Conservation (phyloP, 2,888 invertebrate species). For the Ptychoptera contaminata region DNA sequence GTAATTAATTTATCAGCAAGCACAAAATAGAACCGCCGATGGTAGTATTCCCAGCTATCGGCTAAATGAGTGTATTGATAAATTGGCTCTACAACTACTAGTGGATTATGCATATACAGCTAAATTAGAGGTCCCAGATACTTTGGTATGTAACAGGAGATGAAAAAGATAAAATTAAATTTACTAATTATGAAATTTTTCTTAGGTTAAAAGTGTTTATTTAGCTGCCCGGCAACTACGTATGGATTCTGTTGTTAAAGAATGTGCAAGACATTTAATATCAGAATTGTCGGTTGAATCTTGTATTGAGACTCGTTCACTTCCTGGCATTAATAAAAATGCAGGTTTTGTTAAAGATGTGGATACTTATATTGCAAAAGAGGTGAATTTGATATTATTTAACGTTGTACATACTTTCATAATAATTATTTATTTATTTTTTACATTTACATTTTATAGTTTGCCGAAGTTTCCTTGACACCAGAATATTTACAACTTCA, state of each 20-base stretch:
- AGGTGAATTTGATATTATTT: constrained; percentile 33
- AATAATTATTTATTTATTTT: constrained; percentile 3
- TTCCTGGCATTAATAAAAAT: constrained; percentile 43
- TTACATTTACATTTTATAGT: constrained; percentile 29
- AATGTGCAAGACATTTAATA: constrained; percentile 54
- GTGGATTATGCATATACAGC: constrained; percentile 76
- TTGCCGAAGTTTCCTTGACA: constrained; percentile 38
- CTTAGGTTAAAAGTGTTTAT: constrained; percentile 51
- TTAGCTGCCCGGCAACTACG: constrained; percentile 62
- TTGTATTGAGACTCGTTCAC: constrained; percentile 41
- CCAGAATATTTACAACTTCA: constrained; percentile 32
- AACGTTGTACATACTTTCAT: not conserved
- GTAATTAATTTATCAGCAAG: not conserved
- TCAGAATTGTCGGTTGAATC: constrained; percentile 44
- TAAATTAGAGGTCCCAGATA: constrained; percentile 36
- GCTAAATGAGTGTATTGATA: constrained; percentile 46
- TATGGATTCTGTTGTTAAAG: constrained; percentile 54
- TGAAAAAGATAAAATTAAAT: constrained; percentile 1
- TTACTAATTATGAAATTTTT: constrained; percentile 16
- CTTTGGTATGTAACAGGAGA: constrained; percentile 23
- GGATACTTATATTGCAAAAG: constrained; percentile 51
- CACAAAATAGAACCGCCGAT: constrained; percentile 24
- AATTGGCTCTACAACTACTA: constrained; percentile 52
- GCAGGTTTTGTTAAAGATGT: constrained; percentile 44
- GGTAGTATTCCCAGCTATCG: constrained; percentile 32